Conservation (phyloP, 2,888 invertebrate species). For the Pheosia gnoma region DNA sequence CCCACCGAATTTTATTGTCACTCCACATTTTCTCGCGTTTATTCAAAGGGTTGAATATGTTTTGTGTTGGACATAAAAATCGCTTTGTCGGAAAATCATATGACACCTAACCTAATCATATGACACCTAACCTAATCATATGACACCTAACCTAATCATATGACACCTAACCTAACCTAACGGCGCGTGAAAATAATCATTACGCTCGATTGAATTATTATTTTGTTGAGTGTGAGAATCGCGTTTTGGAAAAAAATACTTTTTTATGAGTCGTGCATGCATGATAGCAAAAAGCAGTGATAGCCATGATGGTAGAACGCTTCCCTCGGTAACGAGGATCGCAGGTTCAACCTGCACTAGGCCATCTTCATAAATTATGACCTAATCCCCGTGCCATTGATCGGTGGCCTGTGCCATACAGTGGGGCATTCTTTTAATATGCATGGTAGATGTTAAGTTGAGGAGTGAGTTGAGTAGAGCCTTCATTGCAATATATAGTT, state of each 20-base stretch:
- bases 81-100: constrained; percentile 37
- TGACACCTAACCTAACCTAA: constrained; percentile 26
- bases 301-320: too few species aligned
- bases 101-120: constrained; percentile 32
- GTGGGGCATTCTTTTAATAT: too few species aligned
- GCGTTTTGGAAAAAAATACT: constrained; percentile 5
- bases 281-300: neutral
- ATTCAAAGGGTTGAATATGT: constrained; percentile 44
- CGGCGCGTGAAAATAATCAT: constrained; percentile 27
- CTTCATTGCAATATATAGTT: too few species aligned
- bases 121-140: constrained; percentile 34
- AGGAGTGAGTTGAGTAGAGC: too few species aligned
- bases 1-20: constrained; percentile 47
- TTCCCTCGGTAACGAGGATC: too few species aligned
- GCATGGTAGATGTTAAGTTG: too few species aligned
- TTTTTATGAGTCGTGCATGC: neutral
- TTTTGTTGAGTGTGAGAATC: constrained; percentile 1
- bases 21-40: constrained; percentile 35
- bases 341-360: too few species aligned
- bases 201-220: constrained; percentile 28
- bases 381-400: too few species aligned
- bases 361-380: too few species aligned
- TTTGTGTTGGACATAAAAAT: constrained; percentile 38
- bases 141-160: constrained; percentile 34
- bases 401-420: too few species aligned